Evolutionary conservation across 2,888 invertebrate genomes (phyloP), one percentile per base, ranked within the genome.

Genomic region (Drosophila quinaria): DNA sequence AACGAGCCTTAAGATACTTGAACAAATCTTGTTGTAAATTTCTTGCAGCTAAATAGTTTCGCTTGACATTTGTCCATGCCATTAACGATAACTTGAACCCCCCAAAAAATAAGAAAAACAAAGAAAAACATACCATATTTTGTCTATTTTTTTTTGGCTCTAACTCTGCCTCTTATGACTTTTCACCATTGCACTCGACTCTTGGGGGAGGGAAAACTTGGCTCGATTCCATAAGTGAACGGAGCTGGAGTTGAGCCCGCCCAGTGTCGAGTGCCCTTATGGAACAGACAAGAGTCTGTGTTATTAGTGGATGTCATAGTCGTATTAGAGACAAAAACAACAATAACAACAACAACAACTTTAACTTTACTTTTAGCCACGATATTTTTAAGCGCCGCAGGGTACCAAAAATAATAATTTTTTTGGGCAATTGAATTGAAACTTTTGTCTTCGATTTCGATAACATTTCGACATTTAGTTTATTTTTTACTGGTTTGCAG

Each of bases 131-230:
- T 44, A 35, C 44, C 49, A 51, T 44, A 37, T 29, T 54, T 67
- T 63, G 46, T 41, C 5, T 25, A 3, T 25, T 19, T 42, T 50
- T 51, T 50, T 50, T 51, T 46, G 59, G 25, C 47, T 47, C 15
- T 25, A 47, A 47, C 29, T 33, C 33, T 65, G 80, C 33, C 64
- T 64, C 84, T 75, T 81, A 80, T 87, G 84, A 84, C 84, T 84
- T 84, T 87, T 84, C 82, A 84, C 88, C 88, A 82, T 79, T 84
- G 87, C 87, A 87, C 83, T 84, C 85, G 81, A 35, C 11, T 35
- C 22, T 55, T 17, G 58, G 46, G 39, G 46, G 13, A 11, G 35
- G 17, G 29, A 47, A 25, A 47, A 29, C 42, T 75, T 85, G 77
- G 62, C 81, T 76, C 67, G 70, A 67, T 70, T 42, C 79, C 76